Base-by-base conservation (phyloP, 2,113 vertebrate species). In the human region DNA sequence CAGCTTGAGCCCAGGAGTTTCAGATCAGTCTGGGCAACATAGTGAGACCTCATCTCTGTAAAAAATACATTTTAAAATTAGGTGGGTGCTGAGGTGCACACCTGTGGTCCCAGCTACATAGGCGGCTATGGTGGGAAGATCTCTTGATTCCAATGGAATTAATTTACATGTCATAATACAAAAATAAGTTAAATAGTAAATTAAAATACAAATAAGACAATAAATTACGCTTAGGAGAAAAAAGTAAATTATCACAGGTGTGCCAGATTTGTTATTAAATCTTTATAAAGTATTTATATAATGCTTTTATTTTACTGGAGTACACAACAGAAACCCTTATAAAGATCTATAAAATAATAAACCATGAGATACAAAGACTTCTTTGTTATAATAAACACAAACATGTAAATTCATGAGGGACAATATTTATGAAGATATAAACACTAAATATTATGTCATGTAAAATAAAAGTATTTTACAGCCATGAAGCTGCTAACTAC, bases 171-270 rank as follows among this genome's bases (percentile, higher is more conserved):
- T 66, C 32, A 92, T 66, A 81, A 75, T 18, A 66, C 22, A 79
- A 89, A 95, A 89, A 72, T 7, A 61, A 89, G 6, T 70, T 85
- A 87, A 95, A 79, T 5, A 90, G 0, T 52, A 38, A 66, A 61
- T 83, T 68, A n/a, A 82, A 83, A 70, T 25, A 90, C 9, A 92
- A 96, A 78, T 35, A 92, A 84, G 80, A 68, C 23, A 81, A 83
- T 27, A 76, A 86, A 30, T 78, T 73, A 43, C 45, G 80, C 59
- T 50, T 48, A 82, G 18, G 22, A 90, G 5, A 81, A 40, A 88
- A 94, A 84, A 73, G 30, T 17, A 79, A 96, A 84, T 57, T 76
- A 96, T 76, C 64, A 88, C 76, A 93, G 18, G 5, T n/a, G 8
- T n/a, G 45, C 35, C n/a, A 55, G 38, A 45, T 61, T 70, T 90